Evolutionary conservation across 2,797 vertebrate species (phyloP).

Genomic region (Nothura maculosa): DNA sequence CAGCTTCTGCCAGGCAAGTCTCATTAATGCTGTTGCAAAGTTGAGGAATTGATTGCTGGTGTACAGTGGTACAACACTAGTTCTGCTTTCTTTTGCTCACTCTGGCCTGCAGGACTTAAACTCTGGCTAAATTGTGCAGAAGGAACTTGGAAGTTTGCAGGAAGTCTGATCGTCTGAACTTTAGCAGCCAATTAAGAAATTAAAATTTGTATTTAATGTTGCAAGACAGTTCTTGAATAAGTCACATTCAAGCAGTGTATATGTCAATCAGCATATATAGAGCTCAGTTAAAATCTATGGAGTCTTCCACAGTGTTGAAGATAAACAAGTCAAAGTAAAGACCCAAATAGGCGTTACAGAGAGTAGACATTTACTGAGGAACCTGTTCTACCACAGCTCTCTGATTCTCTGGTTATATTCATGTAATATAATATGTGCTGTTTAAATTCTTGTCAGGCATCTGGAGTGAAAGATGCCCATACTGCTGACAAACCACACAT

Average conservation of each 20-base stretch:
- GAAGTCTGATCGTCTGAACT: background rate
- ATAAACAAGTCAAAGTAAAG: background rate
- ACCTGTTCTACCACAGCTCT: background rate
- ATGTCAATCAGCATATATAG: background rate
- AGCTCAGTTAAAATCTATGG: background rate
- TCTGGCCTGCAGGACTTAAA: background rate
- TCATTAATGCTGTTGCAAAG: background rate
- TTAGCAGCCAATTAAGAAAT: background rate
- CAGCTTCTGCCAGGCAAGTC: background rate
- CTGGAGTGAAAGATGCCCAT: background rate
- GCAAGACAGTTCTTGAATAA: background rate
- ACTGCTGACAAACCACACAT: fast-evolving
- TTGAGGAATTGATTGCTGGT: background rate
- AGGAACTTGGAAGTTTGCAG: background rate
- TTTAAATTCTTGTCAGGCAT: fast-evolving
- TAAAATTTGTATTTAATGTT: background rate
- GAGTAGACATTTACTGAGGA: background rate
- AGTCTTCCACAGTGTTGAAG: background rate
- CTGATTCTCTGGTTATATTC: background rate
- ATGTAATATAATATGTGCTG: background rate
- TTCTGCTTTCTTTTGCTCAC: background rate
- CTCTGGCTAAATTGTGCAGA: background rate
- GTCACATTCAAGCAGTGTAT: background rate
- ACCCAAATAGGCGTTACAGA: background rate
- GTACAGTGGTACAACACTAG: fast-evolving